Conservation (phyloP, 1,140 invertebrate genomes). For the Bombus balteatus region DNA sequence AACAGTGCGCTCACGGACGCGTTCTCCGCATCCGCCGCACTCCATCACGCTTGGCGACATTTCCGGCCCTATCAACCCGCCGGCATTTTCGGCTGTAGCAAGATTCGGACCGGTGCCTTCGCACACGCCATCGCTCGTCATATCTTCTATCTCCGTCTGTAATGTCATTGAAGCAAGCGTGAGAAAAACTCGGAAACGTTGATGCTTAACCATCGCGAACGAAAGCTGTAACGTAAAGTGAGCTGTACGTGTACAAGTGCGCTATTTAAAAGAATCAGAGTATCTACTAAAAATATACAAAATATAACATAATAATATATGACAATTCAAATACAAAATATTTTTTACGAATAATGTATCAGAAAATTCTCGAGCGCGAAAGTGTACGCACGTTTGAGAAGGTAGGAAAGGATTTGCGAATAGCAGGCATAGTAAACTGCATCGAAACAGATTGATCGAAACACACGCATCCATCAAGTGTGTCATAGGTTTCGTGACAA, state of each 20-base stretch:
- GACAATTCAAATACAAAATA: background rate
- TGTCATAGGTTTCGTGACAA: constrained; percentile 19
- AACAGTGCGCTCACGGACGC: constrained; percentile 79
- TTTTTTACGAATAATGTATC: background rate
- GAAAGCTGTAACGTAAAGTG: too few species aligned
- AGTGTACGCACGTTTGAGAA: background rate
- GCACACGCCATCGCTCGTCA: constrained; percentile 69
- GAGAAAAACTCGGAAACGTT: background rate
- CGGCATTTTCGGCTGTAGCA: constrained; percentile 44
- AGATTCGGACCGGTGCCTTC: constrained; percentile 66
- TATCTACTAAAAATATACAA: background rate
- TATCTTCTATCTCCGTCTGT: constrained; percentile 77
- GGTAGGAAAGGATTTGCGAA: background rate
- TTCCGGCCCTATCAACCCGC: constrained; percentile 66
- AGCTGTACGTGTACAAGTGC: too few species aligned
- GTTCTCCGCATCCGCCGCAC: constrained; percentile 80
- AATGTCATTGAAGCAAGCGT: constrained; percentile 42
- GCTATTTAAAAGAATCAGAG: background rate
- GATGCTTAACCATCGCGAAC: too few species aligned
- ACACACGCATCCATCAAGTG: constrained; percentile 41
- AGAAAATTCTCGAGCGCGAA: background rate
- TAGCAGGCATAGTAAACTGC: constrained; percentile 3
- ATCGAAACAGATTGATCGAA: constrained; percentile 39
- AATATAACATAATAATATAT: too few species aligned
- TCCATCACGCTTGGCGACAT: constrained; percentile 76